Evolutionary conservation across 2,888 invertebrate species (phyloP).

Genomic region (Cheilosia grossa): DNA sequence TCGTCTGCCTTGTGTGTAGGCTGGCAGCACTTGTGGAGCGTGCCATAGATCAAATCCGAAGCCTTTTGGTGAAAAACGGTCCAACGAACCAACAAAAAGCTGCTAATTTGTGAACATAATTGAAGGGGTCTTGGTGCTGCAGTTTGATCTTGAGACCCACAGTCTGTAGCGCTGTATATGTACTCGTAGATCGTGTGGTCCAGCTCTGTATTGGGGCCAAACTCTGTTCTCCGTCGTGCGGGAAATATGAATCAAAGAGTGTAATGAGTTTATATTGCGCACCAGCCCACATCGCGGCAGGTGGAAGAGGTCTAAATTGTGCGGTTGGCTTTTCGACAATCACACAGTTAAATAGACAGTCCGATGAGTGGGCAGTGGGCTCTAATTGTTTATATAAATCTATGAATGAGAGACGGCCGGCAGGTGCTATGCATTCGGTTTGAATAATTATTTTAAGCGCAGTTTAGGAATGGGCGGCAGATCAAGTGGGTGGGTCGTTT

Average conservation of each 20-base stretch:
- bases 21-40: constrained; percentile 48
- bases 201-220: constrained; percentile 57
- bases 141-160: constrained; percentile 61
- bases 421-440: constrained; percentile 36
- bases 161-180: constrained; percentile 14
- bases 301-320: constrained; percentile 56
- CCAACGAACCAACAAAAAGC: constrained; percentile 35
- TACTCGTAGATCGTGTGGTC: constrained; percentile 27
- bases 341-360: constrained; percentile 21
- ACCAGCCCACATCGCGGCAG: constrained; percentile 58
- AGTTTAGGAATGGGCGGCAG: not conserved
- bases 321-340: constrained; percentile 18
- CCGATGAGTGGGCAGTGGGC: constrained; percentile 44
- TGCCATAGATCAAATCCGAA: constrained; percentile 60
- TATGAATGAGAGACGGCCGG: constrained; percentile 50
- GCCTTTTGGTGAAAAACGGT: constrained; percentile 11
- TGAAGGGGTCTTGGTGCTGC: constrained; percentile 21
- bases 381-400: constrained; percentile 45
- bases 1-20: constrained; percentile 46
- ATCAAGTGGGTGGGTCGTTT: not conserved
- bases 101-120: constrained; percentile 63
- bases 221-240: constrained; percentile 4
- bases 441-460: not conserved
- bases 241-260: constrained; percentile 62
- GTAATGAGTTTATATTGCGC: constrained; percentile 48